phyloP scores from a whole-genome alignment of 2,888 invertebrate species.

The Odontocerum albicorne region DNA sequence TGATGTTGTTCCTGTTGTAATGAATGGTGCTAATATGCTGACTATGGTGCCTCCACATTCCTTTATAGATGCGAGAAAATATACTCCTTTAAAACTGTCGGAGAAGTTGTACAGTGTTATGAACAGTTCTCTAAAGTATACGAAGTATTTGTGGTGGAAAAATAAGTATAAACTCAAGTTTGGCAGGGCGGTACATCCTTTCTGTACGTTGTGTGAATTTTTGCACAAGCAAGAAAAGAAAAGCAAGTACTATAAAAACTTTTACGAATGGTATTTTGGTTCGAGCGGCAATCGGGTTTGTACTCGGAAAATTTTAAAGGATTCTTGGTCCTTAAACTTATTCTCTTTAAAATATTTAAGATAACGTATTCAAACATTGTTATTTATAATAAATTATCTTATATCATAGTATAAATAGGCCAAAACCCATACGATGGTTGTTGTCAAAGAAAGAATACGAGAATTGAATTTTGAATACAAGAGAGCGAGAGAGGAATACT shows the following conservation, averaged over 20 bases:
- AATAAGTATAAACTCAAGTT: slow-evolving; percentile 44
- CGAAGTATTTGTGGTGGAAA: slow-evolving; percentile 68
- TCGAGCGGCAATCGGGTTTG: slow-evolving; percentile 6
- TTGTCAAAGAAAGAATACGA: too few relatives aligned
- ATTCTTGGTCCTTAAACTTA: too few relatives aligned
- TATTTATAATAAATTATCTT: too few relatives aligned
- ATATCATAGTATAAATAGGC: too few relatives aligned
- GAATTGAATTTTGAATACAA: too few relatives aligned
- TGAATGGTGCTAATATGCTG: slow-evolving; percentile 52
- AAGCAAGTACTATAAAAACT: slow-evolving; percentile 6
- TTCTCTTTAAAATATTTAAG: too few relatives aligned
- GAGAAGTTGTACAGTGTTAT: slow-evolving; percentile 56
- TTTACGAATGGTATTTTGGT: slow-evolving; percentile 26
- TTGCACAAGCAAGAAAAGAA: slow-evolving; percentile 43
- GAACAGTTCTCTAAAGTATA: slow-evolving; percentile 58
- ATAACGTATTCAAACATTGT: too few relatives aligned
- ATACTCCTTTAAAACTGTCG: slow-evolving; percentile 58
- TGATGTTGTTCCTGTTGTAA: slow-evolving; percentile 44
- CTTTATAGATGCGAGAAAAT: slow-evolving; percentile 67
- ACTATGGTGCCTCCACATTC: slow-evolving; percentile 55
- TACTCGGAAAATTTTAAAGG: not conserved
- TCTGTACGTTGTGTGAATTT: slow-evolving; percentile 60
- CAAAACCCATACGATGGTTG: too few relatives aligned
- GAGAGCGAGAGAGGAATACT: too few relatives aligned
- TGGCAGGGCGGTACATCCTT: slow-evolving; percentile 46